Percentiles rank a stretch among this genome's conserved stretches.
phyloP scores from a whole-genome alignment of 2,113 vertebrate genomes.

The Merops nubicus region DNA sequence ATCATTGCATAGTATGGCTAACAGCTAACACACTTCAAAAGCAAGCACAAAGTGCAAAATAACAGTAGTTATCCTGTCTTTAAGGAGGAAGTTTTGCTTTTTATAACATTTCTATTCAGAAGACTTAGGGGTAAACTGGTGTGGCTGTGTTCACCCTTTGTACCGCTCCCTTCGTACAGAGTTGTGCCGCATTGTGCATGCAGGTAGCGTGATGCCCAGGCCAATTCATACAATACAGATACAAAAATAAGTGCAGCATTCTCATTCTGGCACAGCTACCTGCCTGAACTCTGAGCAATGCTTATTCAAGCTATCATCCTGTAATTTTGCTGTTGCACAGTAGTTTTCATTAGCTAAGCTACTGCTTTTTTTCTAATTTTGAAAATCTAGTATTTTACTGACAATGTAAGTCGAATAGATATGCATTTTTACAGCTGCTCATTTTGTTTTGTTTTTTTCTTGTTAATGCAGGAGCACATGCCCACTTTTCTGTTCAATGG shows the following conservation, averaged over 20 bases:
- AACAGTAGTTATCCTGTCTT: not conserved
- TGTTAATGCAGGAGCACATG: slow-evolving; percentile 90
- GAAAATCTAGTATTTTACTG: not conserved
- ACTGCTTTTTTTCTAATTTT: not conserved
- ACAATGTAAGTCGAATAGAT: not conserved
- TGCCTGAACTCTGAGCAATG: not conserved
- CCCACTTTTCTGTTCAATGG: slow-evolving; percentile 98
- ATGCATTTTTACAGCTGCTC: not conserved
- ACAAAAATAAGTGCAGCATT: not conserved
- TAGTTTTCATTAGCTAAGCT: not conserved
- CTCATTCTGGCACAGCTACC: not conserved
- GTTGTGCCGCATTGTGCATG: not conserved
- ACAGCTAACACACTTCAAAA: not conserved
- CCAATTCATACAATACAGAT: not conserved
- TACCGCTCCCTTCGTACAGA: not conserved
- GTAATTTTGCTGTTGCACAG: not conserved
- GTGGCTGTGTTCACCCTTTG: not conserved
- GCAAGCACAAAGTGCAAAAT: not conserved
- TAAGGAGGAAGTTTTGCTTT: not conserved
- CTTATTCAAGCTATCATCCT: not conserved
- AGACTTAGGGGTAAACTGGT: not conserved
- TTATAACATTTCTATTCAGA: not conserved
- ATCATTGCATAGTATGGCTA: not conserved
- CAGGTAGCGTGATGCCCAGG: not conserved
- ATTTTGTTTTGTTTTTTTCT: not conserved